Conservation (phyloP, 2,888 invertebrate genomes). For the Caenorhabditis auriculariae region DNA sequence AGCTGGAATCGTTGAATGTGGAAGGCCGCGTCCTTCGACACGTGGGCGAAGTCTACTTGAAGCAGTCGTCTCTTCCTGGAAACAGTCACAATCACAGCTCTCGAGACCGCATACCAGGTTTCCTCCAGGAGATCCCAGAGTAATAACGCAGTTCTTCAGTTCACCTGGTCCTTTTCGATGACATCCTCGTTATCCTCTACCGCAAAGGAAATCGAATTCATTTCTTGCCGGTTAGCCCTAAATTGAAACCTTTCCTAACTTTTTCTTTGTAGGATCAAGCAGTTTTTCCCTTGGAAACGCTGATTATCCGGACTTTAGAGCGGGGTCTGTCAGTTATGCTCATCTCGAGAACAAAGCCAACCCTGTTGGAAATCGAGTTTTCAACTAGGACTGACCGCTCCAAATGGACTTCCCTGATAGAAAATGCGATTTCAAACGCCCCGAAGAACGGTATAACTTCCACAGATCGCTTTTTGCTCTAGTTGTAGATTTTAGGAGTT, state of each 20-base stretch:
- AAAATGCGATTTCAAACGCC: constrained; percentile 29
- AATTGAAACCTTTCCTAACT: neutral
- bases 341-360: constrained; percentile 31
- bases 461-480: no score
- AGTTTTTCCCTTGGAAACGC: constrained; percentile 26
- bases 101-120: no score
- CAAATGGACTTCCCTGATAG: constrained; percentile 38
- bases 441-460: constrained; percentile 3
- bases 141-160: constrained; percentile 13
- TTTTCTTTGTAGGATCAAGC: constrained; percentile 31
- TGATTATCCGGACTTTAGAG: constrained; percentile 32
- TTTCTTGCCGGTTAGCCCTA: constrained; percentile 18
- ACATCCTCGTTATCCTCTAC: constrained; percentile 38
- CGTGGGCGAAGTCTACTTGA: constrained; percentile 22
- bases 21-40: no score
- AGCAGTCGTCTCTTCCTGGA: no score
- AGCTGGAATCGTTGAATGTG: no score
- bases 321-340: constrained; percentile 37
- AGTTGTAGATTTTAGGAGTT: no score
- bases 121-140: no score
- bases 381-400: constrained; percentile 25
- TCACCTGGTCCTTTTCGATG: constrained; percentile 39
- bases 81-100: no score
- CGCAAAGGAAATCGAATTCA: constrained; percentile 17
- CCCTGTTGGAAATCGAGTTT: constrained; percentile 39